Base-by-base conservation (phyloP, 2,113 vertebrate genomes). In the Lepisosteus osseus region DNA sequence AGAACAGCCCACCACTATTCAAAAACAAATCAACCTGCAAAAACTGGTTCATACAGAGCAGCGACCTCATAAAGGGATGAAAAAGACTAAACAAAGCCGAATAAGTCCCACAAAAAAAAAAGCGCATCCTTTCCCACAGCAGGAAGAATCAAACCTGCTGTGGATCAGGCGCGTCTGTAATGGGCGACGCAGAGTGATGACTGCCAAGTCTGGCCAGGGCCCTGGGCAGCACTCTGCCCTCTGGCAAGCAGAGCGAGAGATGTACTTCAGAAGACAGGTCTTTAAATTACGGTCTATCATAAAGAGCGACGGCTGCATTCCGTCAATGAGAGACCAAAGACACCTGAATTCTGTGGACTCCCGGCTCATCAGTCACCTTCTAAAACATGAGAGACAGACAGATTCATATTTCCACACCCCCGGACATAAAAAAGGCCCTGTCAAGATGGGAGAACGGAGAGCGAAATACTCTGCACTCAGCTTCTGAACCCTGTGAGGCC, bases 121-220 rank as follows among this genome's bases (percentile, higher is more conserved):
- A 12, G n/a, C 13, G 56, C 11, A 59, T 12, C n/a, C 1, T 29
- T 2, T 29, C 47, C 11, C 56, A 59, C 56, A 14, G n/a, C 11
- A 12, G 56, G 56, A 59, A 12, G n/a, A 4, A 6, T 59, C 7
- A 59, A 59, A 59, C 56, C 56, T 59, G 2, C 56, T 59, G 65
- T 8, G 45, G 13, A 15, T 67, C 7, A 7, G n/a, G n/a, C 17
- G 11, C 7, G 17, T 13, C 66, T 54, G 3, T 11, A 11, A 29
- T 7, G 66, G 7, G 5, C 66, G 4, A 15, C 3, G 29, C 11
- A 9, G 47, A 17, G 3, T 51, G 6, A 12, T 13, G 17, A 15
- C n/a, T 68, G 66, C 66, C 66, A 68, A 29, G n/a, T 68, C 17
- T 3, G 4, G 54, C 17, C 17, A 68, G 66, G 45, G 66, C 11